These are phyloP conservation scores for Fratercula arctica DNA, from an alignment of 2,797 vertebrate genomes.

Conservation along the genomic window DNA sequence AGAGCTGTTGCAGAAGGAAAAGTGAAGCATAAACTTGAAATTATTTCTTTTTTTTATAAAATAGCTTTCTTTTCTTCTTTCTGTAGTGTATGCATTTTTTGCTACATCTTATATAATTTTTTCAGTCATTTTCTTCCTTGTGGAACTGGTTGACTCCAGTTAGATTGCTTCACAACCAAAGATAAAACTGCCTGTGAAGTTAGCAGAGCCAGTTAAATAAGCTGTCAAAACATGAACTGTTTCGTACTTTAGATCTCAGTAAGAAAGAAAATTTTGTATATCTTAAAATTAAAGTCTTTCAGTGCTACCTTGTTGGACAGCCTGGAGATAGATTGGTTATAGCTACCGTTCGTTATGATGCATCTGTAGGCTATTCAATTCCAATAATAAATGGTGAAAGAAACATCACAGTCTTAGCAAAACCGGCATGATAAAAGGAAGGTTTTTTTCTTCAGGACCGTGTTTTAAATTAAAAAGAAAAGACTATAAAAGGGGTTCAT, in stretches of 20 bases:
- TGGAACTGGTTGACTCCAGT: neutral
- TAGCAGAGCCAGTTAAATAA: conserved; percentile 46
- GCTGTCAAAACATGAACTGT: neutral
- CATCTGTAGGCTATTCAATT: conserved; percentile 23
- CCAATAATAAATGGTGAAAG: neutral
- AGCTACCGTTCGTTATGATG: conserved; percentile 11
- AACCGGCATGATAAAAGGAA: neutral
- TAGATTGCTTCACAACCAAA: neutral
- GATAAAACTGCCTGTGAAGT: conserved; percentile 36
- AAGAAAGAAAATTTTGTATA: conserved; percentile 7
- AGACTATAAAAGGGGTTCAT: neutral
- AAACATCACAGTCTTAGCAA: conserved; percentile 4
- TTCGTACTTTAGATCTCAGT: conserved; percentile 31
- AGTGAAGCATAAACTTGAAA: neutral
- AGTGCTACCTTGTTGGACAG: conserved; percentile 23
- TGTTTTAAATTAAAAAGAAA: conserved; percentile 35
- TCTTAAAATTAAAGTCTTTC: neutral
- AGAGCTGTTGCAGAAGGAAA: neutral
- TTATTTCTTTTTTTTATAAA: neutral
- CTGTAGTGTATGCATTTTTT: neutral
- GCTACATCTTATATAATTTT: neutral
- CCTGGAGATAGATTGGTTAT: neutral
- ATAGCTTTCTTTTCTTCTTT: neutral
- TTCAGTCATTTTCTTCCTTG: neutral
- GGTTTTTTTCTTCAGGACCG: neutral